Conservation (phyloP, 1,140 invertebrate species). For the Tetranychus urticae region DNA sequence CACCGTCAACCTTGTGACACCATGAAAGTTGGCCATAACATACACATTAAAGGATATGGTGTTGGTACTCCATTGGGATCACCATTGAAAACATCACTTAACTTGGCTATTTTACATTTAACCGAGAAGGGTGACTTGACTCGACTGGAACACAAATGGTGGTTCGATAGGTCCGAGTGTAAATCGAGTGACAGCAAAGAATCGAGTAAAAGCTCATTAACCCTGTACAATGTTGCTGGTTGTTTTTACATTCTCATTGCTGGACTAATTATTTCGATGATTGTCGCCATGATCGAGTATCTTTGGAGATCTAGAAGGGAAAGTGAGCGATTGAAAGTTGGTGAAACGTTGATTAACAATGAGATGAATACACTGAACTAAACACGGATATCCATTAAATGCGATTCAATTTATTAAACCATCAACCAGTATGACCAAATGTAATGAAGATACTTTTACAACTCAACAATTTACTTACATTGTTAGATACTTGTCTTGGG, state of each 20-base stretch:
- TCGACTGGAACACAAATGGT: slow-evolving; percentile 77
- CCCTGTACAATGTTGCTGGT: slow-evolving; percentile 86
- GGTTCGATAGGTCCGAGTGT: slow-evolving; percentile 36
- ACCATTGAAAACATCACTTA: slow-evolving; percentile 39
- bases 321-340: neutral
- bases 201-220: slow-evolving; percentile 59
- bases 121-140: slow-evolving; percentile 76
- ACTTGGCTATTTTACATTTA: slow-evolving; percentile 65
- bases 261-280: slow-evolving; percentile 60
- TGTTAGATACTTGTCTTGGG: too few relatives aligned
- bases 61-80: slow-evolving; percentile 23
- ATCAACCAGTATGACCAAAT: too few relatives aligned
- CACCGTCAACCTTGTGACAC: slow-evolving; percentile 31
- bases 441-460: too few relatives aligned
- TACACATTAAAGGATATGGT: slow-evolving; percentile 25
- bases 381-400: too few relatives aligned
- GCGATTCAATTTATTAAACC: too few relatives aligned
- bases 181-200: slow-evolving; percentile 37
- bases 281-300: slow-evolving; percentile 70
- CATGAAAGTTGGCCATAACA: slow-evolving; percentile 30
- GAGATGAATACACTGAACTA: too few relatives aligned
- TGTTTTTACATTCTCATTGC: slow-evolving; percentile 96
- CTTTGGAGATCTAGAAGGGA: neutral
- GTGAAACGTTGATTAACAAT: neutral
- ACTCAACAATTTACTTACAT: too few relatives aligned